Base-by-base conservation (phyloP, 2,888 invertebrate species). In the Drosophila neotestacea region DNA sequence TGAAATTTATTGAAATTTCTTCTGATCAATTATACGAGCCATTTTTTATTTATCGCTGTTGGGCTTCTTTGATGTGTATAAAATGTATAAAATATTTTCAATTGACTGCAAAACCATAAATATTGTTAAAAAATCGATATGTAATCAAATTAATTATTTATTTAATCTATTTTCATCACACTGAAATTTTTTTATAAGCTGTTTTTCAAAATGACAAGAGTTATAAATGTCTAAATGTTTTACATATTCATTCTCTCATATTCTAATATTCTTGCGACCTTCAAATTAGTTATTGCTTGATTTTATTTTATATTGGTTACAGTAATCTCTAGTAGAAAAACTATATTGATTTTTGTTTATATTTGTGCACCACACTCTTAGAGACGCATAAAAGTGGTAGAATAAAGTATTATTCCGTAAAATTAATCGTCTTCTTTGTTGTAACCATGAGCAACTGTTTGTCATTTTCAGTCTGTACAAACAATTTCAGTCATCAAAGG, bases 1-100 rank as follows among this genome's bases (percentile, higher is more conserved):
- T 48, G 41, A 9, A 22, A 34, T 62, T 28, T 11, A 52, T 48
- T 7, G 38, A 22, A 50, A 42, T 58, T 52, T 38, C 6, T 11
- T 6, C 10, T 51, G 22, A 38, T 10, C 34, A 42, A 16, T 39
- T 47, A 28, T 55, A 16, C 16, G 30, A 41, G 6, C 13, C 3
- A 41, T 30, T 10, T 54, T 54, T 54, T 13, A 16, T 41, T 41
- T 16, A 16, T 2, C n/a, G 27, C 0, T 22, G 5, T 38, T 38
- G n/a, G 5, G 28, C 38, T n/a, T 0, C n/a, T 52, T 52, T 52
- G 28, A 52, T 38, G 28, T 42, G 42, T n/a, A 34, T 22, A 22
- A 16, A 32, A 22, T 11, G 32, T 32, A 13, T 10, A 39, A 13
- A 38, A 51, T 38, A 38, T 28, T 38, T 27, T 27, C 11, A 30